Conservation (phyloP, 2,888 invertebrate species). For the Caenorhabditis panamensis region DNA sequence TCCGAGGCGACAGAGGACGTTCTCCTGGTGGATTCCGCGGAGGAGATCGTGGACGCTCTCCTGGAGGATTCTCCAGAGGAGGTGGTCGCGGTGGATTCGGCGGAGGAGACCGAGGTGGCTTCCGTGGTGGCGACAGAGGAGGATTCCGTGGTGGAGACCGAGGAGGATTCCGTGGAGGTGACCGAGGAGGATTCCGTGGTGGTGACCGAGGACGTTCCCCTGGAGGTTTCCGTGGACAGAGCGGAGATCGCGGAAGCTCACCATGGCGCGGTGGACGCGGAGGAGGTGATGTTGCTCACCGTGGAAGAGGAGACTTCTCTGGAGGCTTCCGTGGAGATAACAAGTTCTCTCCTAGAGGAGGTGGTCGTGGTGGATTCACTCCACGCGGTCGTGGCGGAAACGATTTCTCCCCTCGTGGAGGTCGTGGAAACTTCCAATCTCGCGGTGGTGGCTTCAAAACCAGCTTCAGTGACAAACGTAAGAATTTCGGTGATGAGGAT, state of each 20-base stretch:
- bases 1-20: conserved; percentile 37
- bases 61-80: conserved; percentile 44
- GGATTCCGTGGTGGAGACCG: conserved; percentile 56
- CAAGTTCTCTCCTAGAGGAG: conserved; percentile 54
- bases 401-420: conserved; percentile 56
- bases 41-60: conserved; percentile 50
- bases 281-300: conserved; percentile 35
- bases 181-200: conserved; percentile 59
- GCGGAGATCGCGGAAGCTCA: conserved; percentile 28
- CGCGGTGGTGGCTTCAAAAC: conserved; percentile 44
- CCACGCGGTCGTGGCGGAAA: conserved; percentile 62
- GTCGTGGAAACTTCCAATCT: conserved; percentile 49
- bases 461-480: conserved; percentile 65
- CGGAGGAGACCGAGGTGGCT: conserved; percentile 41
- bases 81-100: conserved; percentile 44
- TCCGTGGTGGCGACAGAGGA: conserved; percentile 25
- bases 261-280: conserved; percentile 43
- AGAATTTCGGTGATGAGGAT: conserved; percentile 62
- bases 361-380: conserved; percentile 62
- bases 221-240: conserved; percentile 39
- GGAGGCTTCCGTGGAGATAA: conserved; percentile 58
- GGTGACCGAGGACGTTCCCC: conserved; percentile 36
- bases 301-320: conserved; percentile 59
- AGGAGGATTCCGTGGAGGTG: conserved; percentile 53
- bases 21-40: conserved; percentile 62